Evolutionary conservation across 2,797 vertebrate species (phyloP), one percentile per base, ranked within the genome.

Genomic region (Amniataba percoides): DNA sequence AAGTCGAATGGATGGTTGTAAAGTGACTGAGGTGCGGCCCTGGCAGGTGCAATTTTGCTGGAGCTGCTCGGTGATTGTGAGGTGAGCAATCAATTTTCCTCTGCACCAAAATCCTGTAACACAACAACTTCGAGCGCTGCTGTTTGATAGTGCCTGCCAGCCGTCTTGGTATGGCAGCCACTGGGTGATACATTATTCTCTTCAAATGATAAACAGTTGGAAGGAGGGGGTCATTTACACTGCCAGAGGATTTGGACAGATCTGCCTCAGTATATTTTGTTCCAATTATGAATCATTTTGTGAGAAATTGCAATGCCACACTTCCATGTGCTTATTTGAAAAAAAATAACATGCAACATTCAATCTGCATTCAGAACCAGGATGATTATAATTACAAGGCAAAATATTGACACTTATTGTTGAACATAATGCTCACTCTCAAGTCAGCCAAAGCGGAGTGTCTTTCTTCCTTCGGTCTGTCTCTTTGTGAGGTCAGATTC

Each of bases 11-110:
- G 72, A 66, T 55, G 42, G 62, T 68, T 84, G 66, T 82, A 73
- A 84, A 87, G 77, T 79, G 84, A 81, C 86, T 71, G 73, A 82
- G 82, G 59, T 70, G 82, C 71, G 27, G 79, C 75, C 76, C 67
- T 91, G 87, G 80, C 82, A 85, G 85, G 74, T 88, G 68, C 77
- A 82, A 85, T 94, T 89, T 89, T 70, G 51, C 80, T 52, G 63
- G 36, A 71, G 74, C 74, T 58, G 85, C 83, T 88, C 48, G 21
- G 78, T 70, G 85, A 91, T 78, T 79, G 67, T 66, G 66, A 81
- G 61, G 43, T 3, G 19, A 76, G 57, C 55, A 55, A 94, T 95
- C 87, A 77, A 78, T 95, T 92, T 86, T 78, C 75, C 77, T 78
- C 71, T 63, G 56, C 68, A 61, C 59, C 63, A 83, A 79, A 88